Evolutionary conservation across 1,140 invertebrate species (phyloP), one percentile per base, ranked within the genome.

Genomic region (Streblospio benedicti): DNA sequence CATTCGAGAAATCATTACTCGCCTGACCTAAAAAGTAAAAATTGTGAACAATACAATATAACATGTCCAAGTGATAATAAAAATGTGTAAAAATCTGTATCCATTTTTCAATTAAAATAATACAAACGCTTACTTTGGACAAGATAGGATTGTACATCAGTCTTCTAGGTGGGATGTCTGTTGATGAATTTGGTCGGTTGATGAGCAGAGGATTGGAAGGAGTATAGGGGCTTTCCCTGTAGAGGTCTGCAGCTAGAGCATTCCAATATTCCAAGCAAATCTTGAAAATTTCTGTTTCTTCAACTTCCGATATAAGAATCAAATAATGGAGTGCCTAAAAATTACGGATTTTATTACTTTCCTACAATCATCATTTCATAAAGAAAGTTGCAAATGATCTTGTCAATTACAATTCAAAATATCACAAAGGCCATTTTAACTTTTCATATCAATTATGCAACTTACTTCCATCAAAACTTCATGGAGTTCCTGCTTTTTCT

Each of bases 201-300:
- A 58, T 23, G 20, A 58, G 31, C 1, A 38, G 25, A 9, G 44
- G 44, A 31, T 30, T 58, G 25, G n/a, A 49, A 6, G 44, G 49
- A 12, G 35, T 68, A 62, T 71, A 79, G 25, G 79, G 79, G 61
- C 70, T 77, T 65, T 80, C 80, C 71, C 88, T 86, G 73, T 98
- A 99, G 55, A 99, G 80, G 73, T 97, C 91, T 53, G 90, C 84
- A 18, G 90, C 84, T 23, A 99, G 80, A 58, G 85, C 85, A 80
- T 96, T 97, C 97, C 97, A 99, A 76, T 97, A 99, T 75, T 99
- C 97, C 23, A 99, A 79, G 76, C 96, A 99, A 63, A 99, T 99
- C 82, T 99, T 99, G 74, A 99, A 99, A 58, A 99, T 96, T 82
- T 99, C 97, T 0, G 96, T 91, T 72, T 99, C 97, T 63, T 99